Evolutionary conservation across 2,797 vertebrate genomes (phyloP).

Genomic region (Channallabes apus): DNA sequence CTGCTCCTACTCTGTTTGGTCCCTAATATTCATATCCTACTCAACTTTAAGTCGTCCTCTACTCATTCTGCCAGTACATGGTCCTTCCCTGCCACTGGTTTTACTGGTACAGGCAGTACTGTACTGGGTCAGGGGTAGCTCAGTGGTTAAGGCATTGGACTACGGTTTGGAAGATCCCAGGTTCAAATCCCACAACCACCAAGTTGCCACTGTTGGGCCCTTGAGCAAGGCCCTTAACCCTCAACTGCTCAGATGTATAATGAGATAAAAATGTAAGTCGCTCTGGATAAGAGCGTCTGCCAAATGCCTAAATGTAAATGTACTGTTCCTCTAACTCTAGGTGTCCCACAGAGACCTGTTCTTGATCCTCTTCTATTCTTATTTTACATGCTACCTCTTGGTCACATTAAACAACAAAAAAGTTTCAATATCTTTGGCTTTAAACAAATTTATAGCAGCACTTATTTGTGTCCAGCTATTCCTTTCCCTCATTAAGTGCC

Average conservation of each 20-base stretch:
- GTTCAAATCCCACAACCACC: no score
- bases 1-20: background rate
- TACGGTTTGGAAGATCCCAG: no score
- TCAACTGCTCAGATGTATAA: no score
- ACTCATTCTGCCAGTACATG: background rate
- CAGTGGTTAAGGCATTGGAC: no score
- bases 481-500: background rate
- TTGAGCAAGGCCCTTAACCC: no score
- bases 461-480: background rate
- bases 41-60: no score
- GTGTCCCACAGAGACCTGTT: slow-evolving; percentile 7
- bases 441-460: background rate
- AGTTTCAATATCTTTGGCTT: background rate
- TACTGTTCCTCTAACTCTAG: background rate
- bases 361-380: background rate
- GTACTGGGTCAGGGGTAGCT: no score
- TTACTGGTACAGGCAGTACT: background rate
- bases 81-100: background rate
- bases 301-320: no score
- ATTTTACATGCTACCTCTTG: background rate
- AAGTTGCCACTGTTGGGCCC: no score
- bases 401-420: background rate
- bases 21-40: background rate
- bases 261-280: no score
- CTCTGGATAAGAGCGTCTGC: no score